Percentiles rank a stretch among this genome's conserved stretches.
phyloP scores from a whole-genome alignment of 2,888 invertebrate species.

The Lysandra bellargus region DNA sequence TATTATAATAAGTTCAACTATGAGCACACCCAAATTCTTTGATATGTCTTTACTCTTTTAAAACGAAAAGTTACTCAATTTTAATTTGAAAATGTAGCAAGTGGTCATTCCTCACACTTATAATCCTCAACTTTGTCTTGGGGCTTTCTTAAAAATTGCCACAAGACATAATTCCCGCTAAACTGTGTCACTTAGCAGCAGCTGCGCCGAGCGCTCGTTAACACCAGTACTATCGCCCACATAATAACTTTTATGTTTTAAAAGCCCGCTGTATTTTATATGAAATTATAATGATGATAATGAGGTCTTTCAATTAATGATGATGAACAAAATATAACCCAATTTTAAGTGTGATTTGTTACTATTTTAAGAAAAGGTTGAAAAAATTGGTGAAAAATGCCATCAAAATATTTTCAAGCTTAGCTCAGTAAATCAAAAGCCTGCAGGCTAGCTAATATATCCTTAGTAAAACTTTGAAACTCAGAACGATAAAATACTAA shows the following conservation, averaged over 20 bases:
- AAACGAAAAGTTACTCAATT: neutral
- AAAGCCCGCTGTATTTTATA: neutral
- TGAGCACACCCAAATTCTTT: too few species aligned
- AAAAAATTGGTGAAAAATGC: too few species aligned
- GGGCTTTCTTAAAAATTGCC: constrained; percentile 5
- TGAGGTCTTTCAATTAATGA: neutral
- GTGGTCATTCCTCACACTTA: neutral
- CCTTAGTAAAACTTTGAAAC: constrained; percentile 2
- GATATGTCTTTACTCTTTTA: neutral
- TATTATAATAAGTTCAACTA: too few species aligned
- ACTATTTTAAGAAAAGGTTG: too few species aligned
- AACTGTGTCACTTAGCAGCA: constrained; percentile 8
- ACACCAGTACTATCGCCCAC: constrained; percentile 7
- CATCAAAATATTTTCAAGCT: neutral
- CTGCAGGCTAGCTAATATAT: neutral
- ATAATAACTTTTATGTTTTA: constrained; percentile 15
- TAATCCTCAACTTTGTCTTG: constrained; percentile 2
- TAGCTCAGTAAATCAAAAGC: neutral
- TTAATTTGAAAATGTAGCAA: neutral
- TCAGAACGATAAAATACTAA: constrained; percentile 2
- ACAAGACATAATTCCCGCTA: constrained; percentile 19
- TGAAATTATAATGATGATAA: constrained; percentile 9
- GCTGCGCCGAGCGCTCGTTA: constrained; percentile 7
- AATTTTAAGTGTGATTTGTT: too few species aligned
- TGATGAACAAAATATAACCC: too few species aligned